Conservation (phyloP, 2,888 invertebrate genomes). For the Tetranychus piercei region DNA sequence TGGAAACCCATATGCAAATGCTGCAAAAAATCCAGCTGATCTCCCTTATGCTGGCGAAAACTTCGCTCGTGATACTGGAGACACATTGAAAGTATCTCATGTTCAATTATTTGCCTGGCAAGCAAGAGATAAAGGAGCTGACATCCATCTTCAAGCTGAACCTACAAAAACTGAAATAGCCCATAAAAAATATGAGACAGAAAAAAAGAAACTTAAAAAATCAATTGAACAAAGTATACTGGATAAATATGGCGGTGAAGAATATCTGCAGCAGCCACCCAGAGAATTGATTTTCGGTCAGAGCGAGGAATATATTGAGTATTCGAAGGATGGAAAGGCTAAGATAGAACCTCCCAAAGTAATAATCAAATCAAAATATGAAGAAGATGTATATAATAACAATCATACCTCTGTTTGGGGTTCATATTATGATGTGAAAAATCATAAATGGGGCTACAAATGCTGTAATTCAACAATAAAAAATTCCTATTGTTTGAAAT, state of each 20-base stretch:
- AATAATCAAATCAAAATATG: slow-evolving; percentile 65
- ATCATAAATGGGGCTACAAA: slow-evolving; percentile 83
- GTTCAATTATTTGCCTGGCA: slow-evolving; percentile 96
- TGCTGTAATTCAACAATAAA: slow-evolving; percentile 77
- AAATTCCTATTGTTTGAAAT: slow-evolving; percentile 53
- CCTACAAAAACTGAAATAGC: too few species aligned
- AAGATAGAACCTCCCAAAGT: slow-evolving; percentile 64
- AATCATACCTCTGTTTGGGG: slow-evolving; percentile 94
- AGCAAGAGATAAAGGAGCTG: slow-evolving; percentile 74
- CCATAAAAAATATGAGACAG: too few species aligned
- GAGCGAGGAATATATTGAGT: slow-evolving; percentile 85
- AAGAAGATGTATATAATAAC: slow-evolving; percentile 74
- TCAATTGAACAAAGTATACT: slow-evolving; percentile 60
- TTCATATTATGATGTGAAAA: slow-evolving; percentile 59
- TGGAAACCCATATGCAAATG: slow-evolving; percentile 65
- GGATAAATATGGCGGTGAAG: slow-evolving; percentile 83
- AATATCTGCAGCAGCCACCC: slow-evolving; percentile 70
- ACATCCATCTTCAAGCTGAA: slow-evolving; percentile 86
- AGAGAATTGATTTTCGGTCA: slow-evolving; percentile 75
- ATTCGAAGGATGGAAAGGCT: slow-evolving; percentile 64
- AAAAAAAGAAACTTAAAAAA: slow-evolving; percentile 72
- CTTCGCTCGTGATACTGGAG: slow-evolving; percentile 80
- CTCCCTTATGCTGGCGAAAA: slow-evolving; percentile 84
- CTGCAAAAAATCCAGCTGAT: slow-evolving; percentile 30
- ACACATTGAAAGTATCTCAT: slow-evolving; percentile 69